A percentile compares a stretch with the other conserved stretches of the same genome.
phyloP scores from a whole-genome alignment of 1,140 invertebrate genomes.

The Drosophila kepulauana region DNA sequence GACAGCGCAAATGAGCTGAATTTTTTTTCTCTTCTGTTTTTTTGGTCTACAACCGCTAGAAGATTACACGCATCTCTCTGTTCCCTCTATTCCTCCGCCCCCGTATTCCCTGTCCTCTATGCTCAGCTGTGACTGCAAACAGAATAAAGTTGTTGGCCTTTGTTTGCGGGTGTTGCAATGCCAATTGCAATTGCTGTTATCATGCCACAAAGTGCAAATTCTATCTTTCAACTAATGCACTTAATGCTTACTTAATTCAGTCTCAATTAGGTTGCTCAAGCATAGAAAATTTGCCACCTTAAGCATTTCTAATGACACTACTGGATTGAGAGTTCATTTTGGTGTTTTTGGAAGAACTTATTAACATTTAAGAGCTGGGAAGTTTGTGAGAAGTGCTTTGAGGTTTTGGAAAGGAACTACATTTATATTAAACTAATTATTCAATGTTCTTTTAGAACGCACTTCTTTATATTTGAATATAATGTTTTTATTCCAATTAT shows the following conservation, averaged over 20 bases:
- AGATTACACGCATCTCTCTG: slow-evolving; percentile 46
- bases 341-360: background rate
- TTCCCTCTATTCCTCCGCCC: background rate
- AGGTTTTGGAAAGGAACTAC: background rate
- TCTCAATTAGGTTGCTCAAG: background rate
- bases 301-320: background rate
- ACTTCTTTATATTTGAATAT: too few species aligned
- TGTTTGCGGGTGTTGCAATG: slow-evolving; percentile 38
- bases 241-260: slow-evolving; percentile 10
- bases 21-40: background rate
- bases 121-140: background rate
- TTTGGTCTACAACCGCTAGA: slow-evolving; percentile 58
- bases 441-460: too few species aligned
- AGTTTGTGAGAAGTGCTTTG: background rate
- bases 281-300: background rate
- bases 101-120: background rate
- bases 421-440: background rate
- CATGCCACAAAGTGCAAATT: slow-evolving; percentile 29
- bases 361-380: background rate
- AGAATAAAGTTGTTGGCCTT: slow-evolving; percentile 44
- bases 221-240: slow-evolving; percentile 27
- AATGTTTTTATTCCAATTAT: too few species aligned
- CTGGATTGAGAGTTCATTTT: background rate
- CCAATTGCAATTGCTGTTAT: slow-evolving; percentile 55
- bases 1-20: slow-evolving; percentile 38